Evolutionary conservation across 2,113 vertebrate genomes (phyloP).

Genomic region (Neotoma lepida): DNA sequence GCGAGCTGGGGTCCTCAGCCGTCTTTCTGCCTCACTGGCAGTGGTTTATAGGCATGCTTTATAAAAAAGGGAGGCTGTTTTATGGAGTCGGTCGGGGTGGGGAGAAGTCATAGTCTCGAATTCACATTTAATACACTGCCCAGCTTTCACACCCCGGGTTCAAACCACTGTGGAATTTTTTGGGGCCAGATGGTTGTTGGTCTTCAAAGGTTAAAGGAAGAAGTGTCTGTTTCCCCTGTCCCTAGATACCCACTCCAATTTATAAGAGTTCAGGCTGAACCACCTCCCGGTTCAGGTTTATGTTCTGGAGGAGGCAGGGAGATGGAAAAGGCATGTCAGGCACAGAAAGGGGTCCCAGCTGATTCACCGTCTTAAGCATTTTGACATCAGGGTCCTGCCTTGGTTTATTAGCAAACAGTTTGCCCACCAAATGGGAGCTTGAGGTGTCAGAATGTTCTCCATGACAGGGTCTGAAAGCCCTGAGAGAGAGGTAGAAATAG

Average conservation of each 20-base stretch:
- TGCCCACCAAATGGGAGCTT: conserved; percentile 28
- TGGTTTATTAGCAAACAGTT: conserved; percentile 65
- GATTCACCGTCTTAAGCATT: conserved; percentile 49
- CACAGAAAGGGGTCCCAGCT: conserved; percentile 25
- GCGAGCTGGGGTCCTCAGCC: conserved; percentile 31
- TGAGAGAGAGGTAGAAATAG: conserved; percentile 14
- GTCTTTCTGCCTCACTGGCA: conserved; percentile 56
- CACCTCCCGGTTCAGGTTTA: conserved; percentile 56
- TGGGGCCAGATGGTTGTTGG: conserved; percentile 64
- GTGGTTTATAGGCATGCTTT: conserved; percentile 26
- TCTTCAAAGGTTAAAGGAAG: conserved; percentile 73
- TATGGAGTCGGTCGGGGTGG: conserved; percentile 40
- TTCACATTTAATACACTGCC: neutral
- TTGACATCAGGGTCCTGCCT: conserved; percentile 54
- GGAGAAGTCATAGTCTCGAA: conserved; percentile 39
- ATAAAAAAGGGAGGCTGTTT: conserved; percentile 60
- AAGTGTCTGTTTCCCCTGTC: conserved; percentile 42
- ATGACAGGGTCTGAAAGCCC: conserved; percentile 46
- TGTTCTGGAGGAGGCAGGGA: conserved; percentile 38
- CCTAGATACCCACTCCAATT: conserved; percentile 66
- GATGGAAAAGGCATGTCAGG: conserved; percentile 49
- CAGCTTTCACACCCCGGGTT: neutral
- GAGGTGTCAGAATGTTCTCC: conserved; percentile 22
- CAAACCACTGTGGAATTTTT: neutral
- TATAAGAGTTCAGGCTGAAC: conserved; percentile 40